A percentile compares a stretch with the other conserved stretches of the same genome.
Evolutionary conservation across 1,140 invertebrate species (phyloP).

Genomic region (Pomacea maculata): DNA sequence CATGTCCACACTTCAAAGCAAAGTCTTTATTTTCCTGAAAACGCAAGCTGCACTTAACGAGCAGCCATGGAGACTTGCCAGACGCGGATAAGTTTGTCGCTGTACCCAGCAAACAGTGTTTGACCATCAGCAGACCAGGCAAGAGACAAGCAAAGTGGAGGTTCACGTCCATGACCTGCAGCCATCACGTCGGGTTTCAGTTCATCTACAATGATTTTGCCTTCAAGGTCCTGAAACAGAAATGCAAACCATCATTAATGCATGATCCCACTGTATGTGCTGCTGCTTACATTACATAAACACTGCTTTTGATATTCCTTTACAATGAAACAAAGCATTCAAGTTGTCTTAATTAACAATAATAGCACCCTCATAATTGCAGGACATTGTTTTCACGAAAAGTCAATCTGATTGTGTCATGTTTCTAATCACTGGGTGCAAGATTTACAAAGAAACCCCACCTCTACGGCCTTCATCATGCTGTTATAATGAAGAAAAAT

Average conservation of each 20-base stretch:
- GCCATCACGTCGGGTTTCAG: slow-evolving; percentile 91
- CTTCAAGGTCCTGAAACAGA: slow-evolving; percentile 88
- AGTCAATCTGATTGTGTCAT: too few relatives aligned
- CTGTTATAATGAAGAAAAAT: too few relatives aligned
- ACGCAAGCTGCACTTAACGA: slow-evolving; percentile 28
- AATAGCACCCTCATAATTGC: too few relatives aligned
- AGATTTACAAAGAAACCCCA: too few relatives aligned
- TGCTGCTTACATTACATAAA: not conserved
- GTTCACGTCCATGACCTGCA: slow-evolving; percentile 72
- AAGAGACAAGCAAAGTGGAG: slow-evolving; percentile 95
- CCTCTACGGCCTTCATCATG: too few relatives aligned
- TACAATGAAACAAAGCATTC: not conserved
- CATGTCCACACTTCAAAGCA: not conserved
- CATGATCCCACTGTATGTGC: not conserved
- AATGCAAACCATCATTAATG: slow-evolving; percentile 19
- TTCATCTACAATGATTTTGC: slow-evolving; percentile 99
- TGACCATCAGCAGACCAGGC: slow-evolving; percentile 99
- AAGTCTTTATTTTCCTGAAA: slow-evolving; percentile 5
- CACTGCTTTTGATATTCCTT: not conserved
- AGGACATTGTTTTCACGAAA: too few relatives aligned
- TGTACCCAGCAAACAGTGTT: slow-evolving; percentile 98
- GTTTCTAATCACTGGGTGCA: too few relatives aligned
- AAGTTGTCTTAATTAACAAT: too few relatives aligned
- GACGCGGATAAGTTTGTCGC: slow-evolving; percentile 97
- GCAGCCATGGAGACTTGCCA: slow-evolving; percentile 85